Base-by-base conservation (phyloP, 2,888 invertebrate species). In the Perdita meconis region DNA sequence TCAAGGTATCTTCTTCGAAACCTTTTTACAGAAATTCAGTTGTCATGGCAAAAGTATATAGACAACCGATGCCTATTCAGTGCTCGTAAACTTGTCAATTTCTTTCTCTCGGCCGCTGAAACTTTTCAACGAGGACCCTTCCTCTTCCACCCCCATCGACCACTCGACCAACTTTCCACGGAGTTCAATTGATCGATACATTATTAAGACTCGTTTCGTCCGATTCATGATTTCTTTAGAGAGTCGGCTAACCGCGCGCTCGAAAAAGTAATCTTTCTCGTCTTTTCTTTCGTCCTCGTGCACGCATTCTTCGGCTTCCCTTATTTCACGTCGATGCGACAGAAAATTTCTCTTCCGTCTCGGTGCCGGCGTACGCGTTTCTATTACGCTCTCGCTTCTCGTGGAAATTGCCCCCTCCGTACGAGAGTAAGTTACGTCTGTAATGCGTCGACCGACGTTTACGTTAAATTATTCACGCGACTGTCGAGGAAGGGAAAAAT, bases 171-270 rank as follows among this genome's bases (percentile, higher is more conserved):
- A 56, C 50, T 70, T 80, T 78, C 47, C 34, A n/a, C 53, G 8
- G 56, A 72, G 66, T 81, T 77, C 74, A 76, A 72, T 84, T 77
- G 82, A 65, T 66, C 76, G 80, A 77, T 85, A 76, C 76, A 85
- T 86, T 86, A 84, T 86, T 79, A 74, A 84, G 70, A 63, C 81
- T 78, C 78, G 78, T 86, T 83, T 76, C 72, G 50, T 61, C 56
- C 77, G 85, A 83, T 82, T 85, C 79, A 81, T 79, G 81, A 84
- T 81, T 83, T 84, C 85, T 83, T 86, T 70, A 83, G 65, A 61
- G 59, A 55, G 67, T 38, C 44, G 47, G 61, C 55, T 59, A 77
- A 77, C 82, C 65, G 64, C 74, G 50, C 55, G 70, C 47, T 68
- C 61, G 24, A 6, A 50, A 34, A 74, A 56, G 65, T 71, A 80